Conservation (phyloP, 2,888 invertebrate genomes). For the Papilio demoleus region DNA sequence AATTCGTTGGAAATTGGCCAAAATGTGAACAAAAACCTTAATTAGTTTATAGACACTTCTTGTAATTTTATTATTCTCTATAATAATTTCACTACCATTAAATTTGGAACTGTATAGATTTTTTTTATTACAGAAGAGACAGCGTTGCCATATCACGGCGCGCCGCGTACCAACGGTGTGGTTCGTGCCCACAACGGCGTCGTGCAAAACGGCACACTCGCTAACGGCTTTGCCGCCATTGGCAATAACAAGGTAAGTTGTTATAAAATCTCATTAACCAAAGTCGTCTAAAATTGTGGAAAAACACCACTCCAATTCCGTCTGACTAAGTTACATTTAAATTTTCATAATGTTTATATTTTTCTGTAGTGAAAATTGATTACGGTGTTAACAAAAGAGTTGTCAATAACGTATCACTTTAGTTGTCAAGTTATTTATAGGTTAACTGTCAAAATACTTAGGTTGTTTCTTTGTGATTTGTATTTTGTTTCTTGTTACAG, state of each 20-base stretch:
- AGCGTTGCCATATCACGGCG: slow-evolving; percentile 73
- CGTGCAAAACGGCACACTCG: slow-evolving; percentile 59
- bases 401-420: background rate
- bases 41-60: too few species aligned
- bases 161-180: slow-evolving; percentile 65
- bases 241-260: slow-evolving; percentile 63
- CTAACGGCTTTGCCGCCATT: slow-evolving; percentile 66
- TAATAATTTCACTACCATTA: background rate
- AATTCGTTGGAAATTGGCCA: too few species aligned
- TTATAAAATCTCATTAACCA: too few species aligned
- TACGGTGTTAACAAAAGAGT: too few species aligned
- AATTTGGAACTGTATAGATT: background rate
- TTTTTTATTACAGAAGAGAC: slow-evolving; percentile 50
- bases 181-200: slow-evolving; percentile 58
- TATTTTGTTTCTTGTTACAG: slow-evolving; percentile 51
- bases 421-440: background rate
- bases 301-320: too few species aligned
- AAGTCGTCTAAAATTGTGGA: too few species aligned
- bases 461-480: background rate
- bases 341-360: too few species aligned
- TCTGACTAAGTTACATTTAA: too few species aligned
- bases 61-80: too few species aligned
- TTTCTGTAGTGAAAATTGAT: too few species aligned
- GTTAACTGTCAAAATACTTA: background rate
- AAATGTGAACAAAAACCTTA: too few species aligned